Evolutionary conservation across 2,888 invertebrate genomes (phyloP).

Genomic region (Yponomeuta sedellus): DNA sequence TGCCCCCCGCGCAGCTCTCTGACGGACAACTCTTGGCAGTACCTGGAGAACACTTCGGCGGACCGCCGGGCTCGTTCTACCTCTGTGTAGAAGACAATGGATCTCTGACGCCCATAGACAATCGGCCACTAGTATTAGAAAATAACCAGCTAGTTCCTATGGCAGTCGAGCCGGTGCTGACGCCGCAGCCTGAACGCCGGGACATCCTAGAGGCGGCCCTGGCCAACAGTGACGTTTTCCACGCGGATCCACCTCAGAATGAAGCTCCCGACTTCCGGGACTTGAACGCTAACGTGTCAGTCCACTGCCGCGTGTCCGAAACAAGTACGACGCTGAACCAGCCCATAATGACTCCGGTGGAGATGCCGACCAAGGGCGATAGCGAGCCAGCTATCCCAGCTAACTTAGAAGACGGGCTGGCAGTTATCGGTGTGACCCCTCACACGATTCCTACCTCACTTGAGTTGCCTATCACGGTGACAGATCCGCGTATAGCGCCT

Average conservation of each 20-base stretch:
- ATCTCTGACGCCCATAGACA: conserved; percentile 82
- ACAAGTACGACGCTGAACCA: conserved; percentile 85
- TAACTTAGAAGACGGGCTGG: conserved; percentile 73
- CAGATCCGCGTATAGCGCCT: conserved; percentile 83
- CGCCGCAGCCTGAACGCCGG: conserved; percentile 67
- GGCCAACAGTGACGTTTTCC: conserved; percentile 85
- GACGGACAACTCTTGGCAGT: conserved; percentile 83
- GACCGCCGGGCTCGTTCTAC: conserved; percentile 83
- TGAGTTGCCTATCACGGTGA: conserved; percentile 85
- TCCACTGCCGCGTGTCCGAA: conserved; percentile 81
- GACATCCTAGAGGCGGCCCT: conserved; percentile 86
- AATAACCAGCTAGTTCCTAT: conserved; percentile 68
- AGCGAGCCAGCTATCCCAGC: conserved; percentile 45
- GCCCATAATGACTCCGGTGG: conserved; percentile 89
- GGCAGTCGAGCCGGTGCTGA: conserved; percentile 46
- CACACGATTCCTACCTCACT: conserved; percentile 80
- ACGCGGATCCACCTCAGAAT: conserved; percentile 66
- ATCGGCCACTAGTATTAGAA: conserved; percentile 77
- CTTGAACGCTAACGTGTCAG: conserved; percentile 73
- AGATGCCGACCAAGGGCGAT: conserved; percentile 78
- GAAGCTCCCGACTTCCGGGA: conserved; percentile 79
- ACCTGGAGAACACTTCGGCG: conserved; percentile 83
- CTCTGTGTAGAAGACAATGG: conserved; percentile 84
- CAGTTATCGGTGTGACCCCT: conserved; percentile 76
- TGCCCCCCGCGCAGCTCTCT: conserved; percentile 37